Evolutionary conservation across 2,113 vertebrate genomes (phyloP), one percentile per base, ranked within the genome.

Genomic region (Ctenodactylus gundi): DNA sequence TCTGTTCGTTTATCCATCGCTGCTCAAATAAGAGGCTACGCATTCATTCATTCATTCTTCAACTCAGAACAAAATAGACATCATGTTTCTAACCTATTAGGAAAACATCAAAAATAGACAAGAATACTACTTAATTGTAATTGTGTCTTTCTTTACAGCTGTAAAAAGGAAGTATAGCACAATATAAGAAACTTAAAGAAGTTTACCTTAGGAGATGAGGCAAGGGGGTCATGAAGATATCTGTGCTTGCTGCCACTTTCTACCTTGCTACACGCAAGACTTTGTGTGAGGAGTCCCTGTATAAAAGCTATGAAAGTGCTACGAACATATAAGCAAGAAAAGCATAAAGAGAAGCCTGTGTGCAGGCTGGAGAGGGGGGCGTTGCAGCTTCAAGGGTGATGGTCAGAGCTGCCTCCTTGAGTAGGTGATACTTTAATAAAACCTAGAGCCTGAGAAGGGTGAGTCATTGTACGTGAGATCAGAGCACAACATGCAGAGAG

Each of bases 101-200:
- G 65, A 72, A 94, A 91, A 93, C 9, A 65, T 46, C 39, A 78
- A 76, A 93, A 91, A 64, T 57, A 44, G 55, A 57, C 10, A 91
- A 83, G 57, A 80, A 72, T 57, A 88, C 41, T 21, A 65, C 46
- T 92, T 77, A 68, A 58, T 68, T 70, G 13, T 31, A 78, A 90
- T 36, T 78, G 29, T 53, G 21, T n/a, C n/a, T n/a, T n/a, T n/a
- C n/a, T n/a, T n/a, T n/a, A n/a, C n/a, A n/a, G n/a, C 17, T 76
- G 4, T 11, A 57, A 57, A 68, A 83, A 58, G 27, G 13, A 87
- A 91, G 7, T 34, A 77, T 0, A 77, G 6, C 7, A 58, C 49
- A 51, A 58, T 27, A 57, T 4, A 72, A 83, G 4, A 83, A 55
- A 85, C 75, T 68, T 81, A 86, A 84, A 31, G 23, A 64, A 31